These are phyloP conservation scores for Bombyx mandarina DNA, from an alignment of 1,140 invertebrate genomes.

Conservation along the genomic window DNA sequence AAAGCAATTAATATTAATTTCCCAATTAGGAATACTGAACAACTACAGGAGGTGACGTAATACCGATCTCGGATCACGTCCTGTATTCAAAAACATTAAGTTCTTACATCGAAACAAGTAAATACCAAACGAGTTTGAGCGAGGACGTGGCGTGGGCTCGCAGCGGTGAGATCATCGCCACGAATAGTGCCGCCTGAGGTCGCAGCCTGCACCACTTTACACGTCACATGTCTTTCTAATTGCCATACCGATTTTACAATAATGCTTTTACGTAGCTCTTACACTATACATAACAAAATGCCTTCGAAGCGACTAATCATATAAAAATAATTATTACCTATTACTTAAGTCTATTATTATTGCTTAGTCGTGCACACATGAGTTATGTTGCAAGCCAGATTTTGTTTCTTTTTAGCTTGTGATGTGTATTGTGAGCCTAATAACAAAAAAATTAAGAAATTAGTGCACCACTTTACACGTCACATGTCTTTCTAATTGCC, in stretches of 20 bases:
- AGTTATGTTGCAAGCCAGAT: too few species aligned
- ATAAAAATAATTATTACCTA: too few species aligned
- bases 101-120: constrained; percentile 48
- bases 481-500: constrained; percentile 59
- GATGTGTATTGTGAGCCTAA: too few species aligned
- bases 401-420: too few species aligned
- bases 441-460: too few species aligned
- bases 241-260: constrained; percentile 44
- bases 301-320: too few species aligned
- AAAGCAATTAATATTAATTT: neutral
- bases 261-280: constrained; percentile 27
- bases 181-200: constrained; percentile 49
- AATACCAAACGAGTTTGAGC: constrained; percentile 65
- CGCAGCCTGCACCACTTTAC: constrained; percentile 48
- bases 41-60: constrained; percentile 38
- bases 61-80: constrained; percentile 23
- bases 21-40: neutral
- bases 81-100: constrained; percentile 42
- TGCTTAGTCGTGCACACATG: too few species aligned
- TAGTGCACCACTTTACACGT: constrained; percentile 49
- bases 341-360: too few species aligned
- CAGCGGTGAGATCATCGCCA: constrained; percentile 58
- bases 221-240: constrained; percentile 59
- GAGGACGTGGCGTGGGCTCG: constrained; percentile 59
- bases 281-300: constrained; percentile 13